A percentile compares a stretch with the other conserved stretches of the same genome.
Evolutionary conservation across 1,140 invertebrate genomes (phyloP).

Genomic region (Apis dorsata): DNA sequence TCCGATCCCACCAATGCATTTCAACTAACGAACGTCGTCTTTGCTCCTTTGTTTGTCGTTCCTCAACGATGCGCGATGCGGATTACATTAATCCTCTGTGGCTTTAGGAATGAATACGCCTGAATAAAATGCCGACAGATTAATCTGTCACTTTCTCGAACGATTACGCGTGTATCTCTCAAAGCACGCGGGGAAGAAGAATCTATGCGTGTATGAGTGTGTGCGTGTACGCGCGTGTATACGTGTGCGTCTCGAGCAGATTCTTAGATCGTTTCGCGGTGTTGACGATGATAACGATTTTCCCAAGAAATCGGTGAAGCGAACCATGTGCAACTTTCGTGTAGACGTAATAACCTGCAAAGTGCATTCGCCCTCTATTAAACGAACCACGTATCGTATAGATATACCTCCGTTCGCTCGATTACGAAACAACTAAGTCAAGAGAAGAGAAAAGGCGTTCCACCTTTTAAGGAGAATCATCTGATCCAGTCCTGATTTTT

Average conservation of each 20-base stretch:
- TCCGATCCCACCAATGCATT: conserved; percentile 8
- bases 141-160: background rate
- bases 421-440: conserved; percentile 53
- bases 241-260: background rate
- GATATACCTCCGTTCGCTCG: background rate
- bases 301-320: conserved; percentile 49
- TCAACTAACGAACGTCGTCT: conserved; percentile 13
- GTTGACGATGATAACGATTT: conserved; percentile 46
- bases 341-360: conserved; percentile 40
- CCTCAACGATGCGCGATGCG: background rate
- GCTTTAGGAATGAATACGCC: background rate
- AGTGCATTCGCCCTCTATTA: conserved; percentile 23
- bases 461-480: conserved; percentile 57
- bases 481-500: conserved; percentile 25
- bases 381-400: conserved; percentile 30
- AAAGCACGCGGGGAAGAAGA: background rate
- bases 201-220: no score
- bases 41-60: background rate
- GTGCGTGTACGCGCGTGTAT: no score
- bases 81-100: background rate
- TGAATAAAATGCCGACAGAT: background rate
- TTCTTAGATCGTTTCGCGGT: background rate
- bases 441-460: conserved; percentile 49
- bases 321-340: conserved; percentile 38
- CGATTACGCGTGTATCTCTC: background rate